Evolutionary conservation across 2,797 vertebrate species (phyloP), one percentile per base, ranked within the genome.

Genomic region (Picus viridis): DNA sequence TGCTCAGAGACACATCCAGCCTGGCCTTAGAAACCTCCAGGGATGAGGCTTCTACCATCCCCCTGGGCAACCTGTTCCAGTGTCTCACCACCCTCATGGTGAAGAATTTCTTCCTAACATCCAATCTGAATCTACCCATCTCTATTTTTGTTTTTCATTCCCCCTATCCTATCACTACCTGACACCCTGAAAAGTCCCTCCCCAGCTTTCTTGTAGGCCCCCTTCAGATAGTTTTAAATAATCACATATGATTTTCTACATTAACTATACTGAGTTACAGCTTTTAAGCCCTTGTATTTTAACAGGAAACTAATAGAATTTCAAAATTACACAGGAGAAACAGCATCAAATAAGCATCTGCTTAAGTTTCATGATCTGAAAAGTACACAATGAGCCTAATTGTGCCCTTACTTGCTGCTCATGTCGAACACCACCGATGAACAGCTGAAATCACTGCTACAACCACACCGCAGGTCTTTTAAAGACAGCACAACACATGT

Each of bases 361-460:
- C 62, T 95, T 70, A 76, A 13, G n/a, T 80, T 77, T 27, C 36
- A 68, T 3, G 13, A 51, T 57, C 17, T 86, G 57, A 78, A 58
- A 83, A 41, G 41, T 1, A 87, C 59, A 92, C 45, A 73, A 24
- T 39, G 49, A 75, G 30, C 12, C 14, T 61, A 72, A 82, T 2
- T 67, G 39, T 82, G 54, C 23, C 62, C 30, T 43, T 59, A 58
- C 67, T 83, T 89, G 72, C 32, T 88, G 73, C 34, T 88, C 51
- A 72, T 83, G 63, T 15, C 61, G 86, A 91, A 87, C 30, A 32
- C 47, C 54, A 43, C 24, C 6, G 7, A 69, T 74, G 34, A 95
- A 91, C 73, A 92, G 67, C 83, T 86, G 89, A 92, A 90, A 57
- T 72, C 41, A 39, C 16, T 53, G 67, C 27, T 67, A 59, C 64